Evolutionary conservation across 1,140 invertebrate species (phyloP).

Genomic region (Heliconius eleuchia): DNA sequence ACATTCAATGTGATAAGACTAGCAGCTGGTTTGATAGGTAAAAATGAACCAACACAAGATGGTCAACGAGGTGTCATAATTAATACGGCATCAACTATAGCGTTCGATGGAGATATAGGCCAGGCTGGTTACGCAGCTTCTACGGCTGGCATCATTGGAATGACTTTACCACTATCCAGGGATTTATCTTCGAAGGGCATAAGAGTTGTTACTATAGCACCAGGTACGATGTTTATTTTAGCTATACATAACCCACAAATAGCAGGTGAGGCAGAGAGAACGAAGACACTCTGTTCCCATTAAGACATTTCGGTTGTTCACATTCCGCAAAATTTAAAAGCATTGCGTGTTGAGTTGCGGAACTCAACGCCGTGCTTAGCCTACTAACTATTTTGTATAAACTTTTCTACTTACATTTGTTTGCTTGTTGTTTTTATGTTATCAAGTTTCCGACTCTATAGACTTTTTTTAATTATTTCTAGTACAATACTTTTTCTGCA

Average conservation of each 20-base stretch:
- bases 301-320: too few relatives aligned
- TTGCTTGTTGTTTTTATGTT: too few relatives aligned
- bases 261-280: neutral
- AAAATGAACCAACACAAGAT: conserved; percentile 91
- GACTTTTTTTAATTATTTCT: too few relatives aligned
- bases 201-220: conserved; percentile 92
- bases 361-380: neutral
- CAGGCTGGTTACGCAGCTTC: conserved; percentile 96
- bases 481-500: too few relatives aligned
- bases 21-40: conserved; percentile 89
- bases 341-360: neutral
- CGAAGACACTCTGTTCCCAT: neutral
- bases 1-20: conserved; percentile 97
- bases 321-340: neutral
- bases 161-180: conserved; percentile 97
- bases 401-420: too few relatives aligned
- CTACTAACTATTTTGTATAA: neutral
- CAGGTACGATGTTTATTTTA: conserved; percentile 76
- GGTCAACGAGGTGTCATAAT: conserved; percentile 96
- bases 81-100: conserved; percentile 97
- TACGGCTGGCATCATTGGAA: conserved; percentile 93
- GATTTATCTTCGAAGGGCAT: conserved; percentile 92
- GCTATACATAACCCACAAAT: neutral
- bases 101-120: conserved; percentile 97
- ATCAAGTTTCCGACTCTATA: too few relatives aligned